Conservation (phyloP, 2,113 vertebrate species). For the Campylorhamphus procurvoides region DNA sequence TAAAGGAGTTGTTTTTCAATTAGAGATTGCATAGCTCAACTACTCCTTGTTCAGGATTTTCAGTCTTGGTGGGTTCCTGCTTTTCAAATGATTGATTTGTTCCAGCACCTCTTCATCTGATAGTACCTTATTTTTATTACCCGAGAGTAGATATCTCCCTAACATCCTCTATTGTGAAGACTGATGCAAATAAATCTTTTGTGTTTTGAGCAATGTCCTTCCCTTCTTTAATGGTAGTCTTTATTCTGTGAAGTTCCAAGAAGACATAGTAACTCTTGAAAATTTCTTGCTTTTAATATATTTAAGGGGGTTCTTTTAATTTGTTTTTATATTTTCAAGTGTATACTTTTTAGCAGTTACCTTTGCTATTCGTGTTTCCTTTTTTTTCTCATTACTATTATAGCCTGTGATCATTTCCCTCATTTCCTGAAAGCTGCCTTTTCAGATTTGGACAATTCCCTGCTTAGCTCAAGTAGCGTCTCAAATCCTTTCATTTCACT, state of each 20-base stretch:
- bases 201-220: not conserved
- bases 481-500: conserved; percentile 4
- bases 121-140: conserved; percentile 57
- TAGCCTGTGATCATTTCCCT: not conserved
- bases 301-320: not conserved
- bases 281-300: not conserved
- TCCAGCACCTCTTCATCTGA: conserved; percentile 51
- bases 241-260: conserved; percentile 3
- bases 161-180: conserved; percentile 9
- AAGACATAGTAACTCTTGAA: not conserved
- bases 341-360: not conserved
- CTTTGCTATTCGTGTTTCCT: not conserved
- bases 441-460: not conserved
- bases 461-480: not conserved
- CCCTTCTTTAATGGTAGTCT: conserved; percentile 20
- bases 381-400: not conserved
- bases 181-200: conserved; percentile 51
- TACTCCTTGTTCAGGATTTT: not conserved
- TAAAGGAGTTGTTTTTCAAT: conserved; percentile 28
- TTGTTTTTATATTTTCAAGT: not conserved
- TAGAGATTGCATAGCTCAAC: conserved; percentile 3
- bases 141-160: not conserved
- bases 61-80: not conserved
- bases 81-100: conserved; percentile 58
- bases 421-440: not conserved